Evolutionary conservation across 1,140 invertebrate species (phyloP).

Genomic region (Contarinia nasturtii): DNA sequence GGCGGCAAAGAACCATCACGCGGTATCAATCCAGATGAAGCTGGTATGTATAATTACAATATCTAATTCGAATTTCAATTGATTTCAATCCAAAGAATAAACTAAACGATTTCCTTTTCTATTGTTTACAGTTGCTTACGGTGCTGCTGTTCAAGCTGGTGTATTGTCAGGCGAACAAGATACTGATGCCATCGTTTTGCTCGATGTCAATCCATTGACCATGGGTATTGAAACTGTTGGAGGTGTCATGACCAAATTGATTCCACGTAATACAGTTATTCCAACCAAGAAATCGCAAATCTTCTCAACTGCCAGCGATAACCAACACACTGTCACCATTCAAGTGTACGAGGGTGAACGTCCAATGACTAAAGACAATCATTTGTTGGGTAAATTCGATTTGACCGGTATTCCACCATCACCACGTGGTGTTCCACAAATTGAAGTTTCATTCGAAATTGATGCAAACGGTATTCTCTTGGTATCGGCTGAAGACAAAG

Average conservation of each 20-base stretch:
- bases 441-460: slow-evolving; percentile 98
- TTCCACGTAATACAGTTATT: slow-evolving; percentile 94
- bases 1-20: slow-evolving; percentile 93
- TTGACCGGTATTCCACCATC: slow-evolving; percentile 95
- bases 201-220: slow-evolving; percentile 96
- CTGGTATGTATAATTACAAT: slow-evolving; percentile 16
- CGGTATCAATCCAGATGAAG: slow-evolving; percentile 97
- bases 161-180: slow-evolving; percentile 78
- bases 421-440: slow-evolving; percentile 94
- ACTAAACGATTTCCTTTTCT: no score
- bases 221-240: slow-evolving; percentile 99
- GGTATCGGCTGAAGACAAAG: slow-evolving; percentile 95
- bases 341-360: slow-evolving; percentile 96
- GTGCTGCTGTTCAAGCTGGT: slow-evolving; percentile 96
- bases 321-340: slow-evolving; percentile 97
- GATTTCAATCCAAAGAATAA: no score
- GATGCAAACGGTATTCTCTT: slow-evolving; percentile 96
- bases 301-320: slow-evolving; percentile 97
- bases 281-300: slow-evolving; percentile 99
- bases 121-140: slow-evolving; percentile 68
- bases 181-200: slow-evolving; percentile 87
- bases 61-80: no score
- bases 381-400: slow-evolving; percentile 94
- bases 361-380: slow-evolving; percentile 99
- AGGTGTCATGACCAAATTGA: slow-evolving; percentile 98